phyloP scores from a whole-genome alignment of 2,113 vertebrate genomes.

The Corynorhinus townsendii region DNA sequence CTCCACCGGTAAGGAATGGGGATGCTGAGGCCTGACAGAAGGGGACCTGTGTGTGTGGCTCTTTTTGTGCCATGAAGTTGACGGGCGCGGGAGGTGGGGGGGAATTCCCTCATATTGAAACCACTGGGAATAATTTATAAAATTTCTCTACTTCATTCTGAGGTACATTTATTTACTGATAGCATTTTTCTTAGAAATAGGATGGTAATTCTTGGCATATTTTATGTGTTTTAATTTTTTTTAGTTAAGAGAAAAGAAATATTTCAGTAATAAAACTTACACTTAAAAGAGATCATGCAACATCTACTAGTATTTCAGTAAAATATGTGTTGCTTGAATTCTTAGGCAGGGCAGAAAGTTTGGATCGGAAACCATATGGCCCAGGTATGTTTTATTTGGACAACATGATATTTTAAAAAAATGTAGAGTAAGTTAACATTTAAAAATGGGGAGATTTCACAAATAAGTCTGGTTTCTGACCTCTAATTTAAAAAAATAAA shows the following conservation, averaged over 20 bases:
- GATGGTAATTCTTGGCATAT: conserved; percentile 15
- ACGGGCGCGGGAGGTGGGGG: neutral
- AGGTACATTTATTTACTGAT: conserved; percentile 29
- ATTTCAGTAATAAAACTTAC: conserved; percentile 54
- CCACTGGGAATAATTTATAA: neutral
- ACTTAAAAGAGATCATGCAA: conserved; percentile 38
- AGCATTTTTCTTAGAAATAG: conserved; percentile 28
- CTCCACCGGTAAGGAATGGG: neutral
- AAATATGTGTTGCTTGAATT: conserved; percentile 49
- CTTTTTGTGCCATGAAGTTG: neutral
- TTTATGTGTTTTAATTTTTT: conserved; percentile 45
- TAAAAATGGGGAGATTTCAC: conserved; percentile 27
- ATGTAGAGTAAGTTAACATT: conserved; percentile 4
- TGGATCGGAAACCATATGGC: neutral
- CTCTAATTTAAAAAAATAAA: neutral
- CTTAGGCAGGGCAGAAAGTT: neutral
- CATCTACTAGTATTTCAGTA: conserved; percentile 38
- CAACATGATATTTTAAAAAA: neutral
- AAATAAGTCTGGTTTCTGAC: conserved; percentile 16
- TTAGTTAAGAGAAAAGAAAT: conserved; percentile 29
- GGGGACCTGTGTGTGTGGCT: neutral
- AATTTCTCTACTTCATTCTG: neutral
- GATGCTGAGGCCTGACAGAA: neutral
- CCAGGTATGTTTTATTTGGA: conserved; percentile 25
- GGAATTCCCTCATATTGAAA: neutral